A percentile compares a stretch with the other conserved stretches of the same genome.
phyloP scores from a whole-genome alignment of 2,888 invertebrate species.

The Thereva nobilitata region DNA sequence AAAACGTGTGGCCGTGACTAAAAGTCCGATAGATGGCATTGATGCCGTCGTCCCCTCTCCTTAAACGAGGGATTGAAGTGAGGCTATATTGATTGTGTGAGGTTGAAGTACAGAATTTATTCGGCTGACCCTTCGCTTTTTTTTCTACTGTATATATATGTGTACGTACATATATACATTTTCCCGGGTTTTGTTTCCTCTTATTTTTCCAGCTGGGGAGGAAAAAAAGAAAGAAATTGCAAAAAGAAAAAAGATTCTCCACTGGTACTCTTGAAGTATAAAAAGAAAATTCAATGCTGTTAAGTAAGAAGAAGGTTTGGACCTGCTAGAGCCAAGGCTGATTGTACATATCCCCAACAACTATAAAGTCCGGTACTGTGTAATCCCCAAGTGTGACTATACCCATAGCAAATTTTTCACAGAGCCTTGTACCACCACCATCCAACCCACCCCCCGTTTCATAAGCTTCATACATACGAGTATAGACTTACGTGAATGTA shows the following conservation, averaged over 20 bases:
- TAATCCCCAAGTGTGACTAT: conserved; percentile 25
- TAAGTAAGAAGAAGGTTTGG: background rate
- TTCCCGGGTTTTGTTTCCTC: background rate
- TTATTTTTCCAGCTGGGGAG: background rate
- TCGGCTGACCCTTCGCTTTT: conserved; percentile 10
- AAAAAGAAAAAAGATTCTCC: too few species aligned
- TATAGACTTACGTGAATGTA: conserved; percentile 8
- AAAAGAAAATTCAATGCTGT: too few species aligned
- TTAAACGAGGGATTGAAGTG: background rate
- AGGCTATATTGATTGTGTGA: background rate
- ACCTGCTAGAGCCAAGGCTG: background rate
- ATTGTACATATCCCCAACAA: too few species aligned
- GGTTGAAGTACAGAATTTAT: conserved; percentile 18
- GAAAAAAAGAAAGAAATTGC: conserved; percentile 3
- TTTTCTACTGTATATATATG: too few species aligned
- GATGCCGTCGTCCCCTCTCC: background rate
- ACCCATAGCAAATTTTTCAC: conserved; percentile 19
- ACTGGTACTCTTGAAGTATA: too few species aligned
- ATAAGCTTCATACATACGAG: too few species aligned
- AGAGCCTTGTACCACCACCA: background rate
- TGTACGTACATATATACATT: too few species aligned
- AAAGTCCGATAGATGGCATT: background rate
- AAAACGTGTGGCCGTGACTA: background rate
- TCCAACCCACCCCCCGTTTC: too few species aligned
- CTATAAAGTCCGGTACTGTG: background rate